phyloP scores from a whole-genome alignment of 2,113 vertebrate species.

The Antechinus flavipes region DNA sequence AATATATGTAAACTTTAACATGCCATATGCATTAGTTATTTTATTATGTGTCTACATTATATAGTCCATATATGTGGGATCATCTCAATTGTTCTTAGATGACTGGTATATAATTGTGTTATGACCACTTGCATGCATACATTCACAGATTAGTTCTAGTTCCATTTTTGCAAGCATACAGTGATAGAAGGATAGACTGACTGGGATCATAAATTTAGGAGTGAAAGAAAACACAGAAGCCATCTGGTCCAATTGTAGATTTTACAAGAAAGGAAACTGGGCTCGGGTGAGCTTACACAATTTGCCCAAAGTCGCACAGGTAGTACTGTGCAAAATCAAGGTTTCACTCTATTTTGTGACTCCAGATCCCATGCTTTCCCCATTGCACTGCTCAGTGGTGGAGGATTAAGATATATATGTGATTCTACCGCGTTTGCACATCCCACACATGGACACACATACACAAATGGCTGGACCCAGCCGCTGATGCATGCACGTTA shows the following conservation, averaged over 20 bases:
- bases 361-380: neutral
- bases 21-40: neutral
- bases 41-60: neutral
- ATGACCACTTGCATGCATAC: neutral
- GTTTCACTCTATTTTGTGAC: neutral
- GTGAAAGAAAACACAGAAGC: neutral
- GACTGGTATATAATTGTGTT: neutral
- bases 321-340: neutral
- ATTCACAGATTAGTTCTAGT: neutral
- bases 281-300: neutral
- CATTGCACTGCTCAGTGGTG: neutral
- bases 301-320: neutral
- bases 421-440: neutral
- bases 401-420: neutral
- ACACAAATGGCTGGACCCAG: neutral
- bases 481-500: neutral
- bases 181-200: neutral
- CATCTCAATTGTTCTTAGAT: neutral
- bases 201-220: neutral
- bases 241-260: neutral
- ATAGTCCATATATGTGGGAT: neutral
- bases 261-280: neutral
- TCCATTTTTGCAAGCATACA: neutral
- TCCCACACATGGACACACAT: neutral
- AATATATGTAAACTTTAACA: neutral